A percentile compares a stretch with the other conserved stretches of the same genome.
Conservation (phyloP, 2,797 vertebrate genomes). For the Champsocephalus esox region DNA sequence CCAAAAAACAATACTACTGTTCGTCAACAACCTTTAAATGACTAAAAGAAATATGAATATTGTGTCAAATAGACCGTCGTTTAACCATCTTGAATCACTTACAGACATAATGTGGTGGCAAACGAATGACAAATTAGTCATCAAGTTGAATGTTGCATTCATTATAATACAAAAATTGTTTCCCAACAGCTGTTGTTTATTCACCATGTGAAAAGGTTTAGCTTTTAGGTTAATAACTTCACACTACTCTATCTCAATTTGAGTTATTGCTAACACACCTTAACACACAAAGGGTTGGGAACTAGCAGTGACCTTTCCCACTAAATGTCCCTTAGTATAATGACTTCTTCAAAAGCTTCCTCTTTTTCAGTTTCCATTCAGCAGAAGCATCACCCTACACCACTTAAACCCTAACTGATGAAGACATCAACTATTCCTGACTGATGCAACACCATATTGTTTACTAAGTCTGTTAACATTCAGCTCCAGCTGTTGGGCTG, state of each 20-base stretch:
- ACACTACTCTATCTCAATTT: background rate
- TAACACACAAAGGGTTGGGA: background rate
- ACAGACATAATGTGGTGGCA: background rate
- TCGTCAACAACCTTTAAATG: too few species aligned
- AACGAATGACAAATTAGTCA: background rate
- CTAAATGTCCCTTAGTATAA: background rate
- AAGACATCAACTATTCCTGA: conserved; percentile 10
- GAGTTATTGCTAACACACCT: background rate
- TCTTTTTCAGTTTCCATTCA: conserved; percentile 45
- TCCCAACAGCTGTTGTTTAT: background rate
- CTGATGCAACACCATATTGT: conserved; percentile 1
- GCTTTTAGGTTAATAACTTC: background rate
- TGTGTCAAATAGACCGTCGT: too few species aligned
- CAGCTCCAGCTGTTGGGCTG: too few species aligned
- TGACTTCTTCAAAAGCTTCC: conserved; percentile 39
- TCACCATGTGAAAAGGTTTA: background rate
- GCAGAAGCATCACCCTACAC: background rate
- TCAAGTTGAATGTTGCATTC: background rate
- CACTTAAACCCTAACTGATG: background rate
- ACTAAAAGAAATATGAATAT: too few species aligned
- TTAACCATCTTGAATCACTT: background rate
- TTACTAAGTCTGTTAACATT: background rate
- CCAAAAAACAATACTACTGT: too few species aligned
- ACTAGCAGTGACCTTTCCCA: background rate
- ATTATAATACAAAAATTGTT: background rate